These are phyloP conservation scores for Acanthurus tractus DNA, from an alignment of 2,797 vertebrate species.

Conservation along the genomic window DNA sequence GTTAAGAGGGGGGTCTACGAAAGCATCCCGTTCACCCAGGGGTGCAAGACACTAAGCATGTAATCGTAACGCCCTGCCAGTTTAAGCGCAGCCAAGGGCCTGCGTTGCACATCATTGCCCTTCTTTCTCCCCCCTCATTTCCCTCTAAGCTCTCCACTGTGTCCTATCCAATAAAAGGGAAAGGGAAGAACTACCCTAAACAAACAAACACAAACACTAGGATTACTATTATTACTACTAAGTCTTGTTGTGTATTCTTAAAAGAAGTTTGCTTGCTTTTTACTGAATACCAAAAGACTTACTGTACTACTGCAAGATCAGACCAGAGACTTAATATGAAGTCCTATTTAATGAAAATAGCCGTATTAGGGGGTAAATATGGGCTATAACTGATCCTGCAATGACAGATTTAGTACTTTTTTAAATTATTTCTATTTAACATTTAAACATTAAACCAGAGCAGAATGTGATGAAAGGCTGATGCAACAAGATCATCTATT, in stretches of 20 bases:
- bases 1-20: conserved; percentile 1
- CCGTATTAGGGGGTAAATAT: neutral
- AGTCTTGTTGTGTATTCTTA: neutral
- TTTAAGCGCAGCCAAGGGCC: neutral
- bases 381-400: neutral
- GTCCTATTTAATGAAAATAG: neutral
- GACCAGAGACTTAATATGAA: conserved; percentile 2
- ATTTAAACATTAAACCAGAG: neutral
- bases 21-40: neutral
- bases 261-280: neutral
- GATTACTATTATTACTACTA: neutral
- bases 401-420: neutral
- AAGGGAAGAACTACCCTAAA: neutral
- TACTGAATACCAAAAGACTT: neutral
- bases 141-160: neutral
- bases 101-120: neutral
- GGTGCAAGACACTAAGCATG: neutral
- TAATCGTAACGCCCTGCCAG: neutral
- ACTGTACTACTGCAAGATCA: neutral
- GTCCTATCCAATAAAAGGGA: neutral
- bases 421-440: conserved; percentile 6
- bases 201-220: neutral
- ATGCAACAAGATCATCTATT: neutral
- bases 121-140: neutral
- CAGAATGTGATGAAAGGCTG: neutral